Evolutionary conservation across 2,888 invertebrate species (phyloP), one percentile per base, ranked within the genome.

Genomic region (Eristalis tenax): DNA sequence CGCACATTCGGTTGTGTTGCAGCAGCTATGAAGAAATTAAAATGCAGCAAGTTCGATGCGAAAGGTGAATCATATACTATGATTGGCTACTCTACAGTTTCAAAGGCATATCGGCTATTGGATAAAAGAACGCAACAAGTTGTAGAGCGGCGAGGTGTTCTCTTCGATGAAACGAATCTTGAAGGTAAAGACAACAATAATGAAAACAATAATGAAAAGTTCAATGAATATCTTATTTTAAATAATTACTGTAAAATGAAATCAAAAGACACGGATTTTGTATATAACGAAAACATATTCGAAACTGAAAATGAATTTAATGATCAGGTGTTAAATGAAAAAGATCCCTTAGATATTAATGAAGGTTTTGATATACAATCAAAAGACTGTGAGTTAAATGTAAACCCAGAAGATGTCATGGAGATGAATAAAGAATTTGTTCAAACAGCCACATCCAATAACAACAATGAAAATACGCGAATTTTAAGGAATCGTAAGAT

Each of bases 51-150:
- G 61, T 88, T 88, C 63, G 66, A 71, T 56, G 57, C 89, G 32
- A 85, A 79, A 22, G 87, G 84, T 8, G 79, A 80, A 40, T 59
- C 68, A 35, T 80, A 64, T 26, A 43, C 83, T 8, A 66, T 83
- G 82, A 71, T 89, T n/a, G 87, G 86, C 4, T 88, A 89, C 28
- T 88, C 88, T 68, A 68, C 76, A 3, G 66, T 76, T 61, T 77
- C 43, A 56, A 80, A 80, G 8, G 66, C 74, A 68, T 80, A 74
- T 68, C 74, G 74, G 28, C 28, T 80, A 28, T 68, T 68, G 26
- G 64, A 81, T 74, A 64, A 28, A 81, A 63, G 4, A n/a, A 74
- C 63, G 35, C 8, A 22, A 38, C 50, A 74, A 40, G 69, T 81
- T 38, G 69, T 75, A 4, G 81, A 75, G 74, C 40, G 69, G 26